Base-by-base conservation (phyloP, 2,888 invertebrate genomes). In the Poecilobothrus nobilitatus region DNA sequence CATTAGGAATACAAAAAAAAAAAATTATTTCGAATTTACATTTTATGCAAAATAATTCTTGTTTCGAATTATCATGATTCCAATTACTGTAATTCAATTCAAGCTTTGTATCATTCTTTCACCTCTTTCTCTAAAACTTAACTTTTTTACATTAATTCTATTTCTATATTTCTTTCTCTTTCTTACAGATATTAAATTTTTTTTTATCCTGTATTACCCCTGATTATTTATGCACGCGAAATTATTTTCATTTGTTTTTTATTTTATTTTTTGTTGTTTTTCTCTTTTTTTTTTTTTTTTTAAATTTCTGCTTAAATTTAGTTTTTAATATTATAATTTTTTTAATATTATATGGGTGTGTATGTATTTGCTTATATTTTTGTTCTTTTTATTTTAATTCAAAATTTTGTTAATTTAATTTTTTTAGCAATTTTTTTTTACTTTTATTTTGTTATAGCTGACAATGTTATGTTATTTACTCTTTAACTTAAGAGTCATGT, bases 1-100 rank as follows among this genome's bases (percentile, higher is more conserved):
- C 15, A 41, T 9, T 41, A 41, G 41, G 41, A 12, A 41, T 41
- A 41, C 2, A 27, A 27, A 41, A 41, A 27, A 27, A 27, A 41
- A 41, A 41, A 41, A 8, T 12, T 66, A 66, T 69, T 18, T 15
- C n/a, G 2, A 71, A 71, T 71, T 71, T 70, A 71, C 70, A 71
- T 71, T 70, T 71, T 71, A 71, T 71, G 71, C 70, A 71, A 71
- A 71, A 69, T 67, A 68, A 67, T 68, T 70, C 70, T 70, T 71
- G 70, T 71, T 70, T 67, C 68, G 70, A 71, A 69, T 71, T 71
- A 71, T 71, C 70, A 71, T 71, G 71, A 70, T 71, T 71, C 71
- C 71, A 71, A 71, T 71, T 71, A 71, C 68, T 69, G 68, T 70
- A 71, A 70, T 71, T 70, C 71, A 71, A 70, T 71, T 70, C 71